A percentile compares a stretch with the other conserved stretches of the same genome.
These are phyloP conservation scores for Hybos culiciformis DNA, from an alignment of 2,888 invertebrate species.

Conservation along the genomic window DNA sequence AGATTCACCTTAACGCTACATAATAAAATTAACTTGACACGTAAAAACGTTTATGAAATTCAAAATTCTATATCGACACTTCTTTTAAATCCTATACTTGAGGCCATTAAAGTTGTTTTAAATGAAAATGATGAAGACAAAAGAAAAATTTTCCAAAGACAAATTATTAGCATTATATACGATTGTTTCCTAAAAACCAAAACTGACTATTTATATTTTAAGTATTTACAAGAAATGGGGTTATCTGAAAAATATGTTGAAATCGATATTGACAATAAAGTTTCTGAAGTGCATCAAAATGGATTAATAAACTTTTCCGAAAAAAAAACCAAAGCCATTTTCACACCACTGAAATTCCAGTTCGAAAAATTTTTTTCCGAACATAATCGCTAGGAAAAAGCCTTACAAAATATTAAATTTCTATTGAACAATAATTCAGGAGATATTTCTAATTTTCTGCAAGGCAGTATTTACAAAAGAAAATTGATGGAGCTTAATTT, in stretches of 20 bases:
- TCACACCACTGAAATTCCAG: background rate
- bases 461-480: background rate
- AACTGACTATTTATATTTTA: background rate
- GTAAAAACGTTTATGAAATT: too few relatives aligned
- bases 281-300: background rate
- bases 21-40: too few relatives aligned
- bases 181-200: background rate
- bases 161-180: background rate
- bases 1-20: too few relatives aligned
- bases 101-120: too few relatives aligned
- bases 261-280: background rate
- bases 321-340: background rate
- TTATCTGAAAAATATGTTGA: background rate
- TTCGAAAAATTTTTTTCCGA: background rate
- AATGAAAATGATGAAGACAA: background rate
- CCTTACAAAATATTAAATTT: background rate
- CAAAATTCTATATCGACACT: too few relatives aligned
- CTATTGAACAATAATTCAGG: background rate
- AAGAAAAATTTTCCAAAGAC: background rate
- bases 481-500: background rate
- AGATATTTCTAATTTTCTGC: background rate
- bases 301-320: background rate
- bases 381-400: background rate
- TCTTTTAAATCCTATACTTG: too few relatives aligned
- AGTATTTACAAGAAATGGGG: background rate